Evolutionary conservation across 2,113 vertebrate species (phyloP), one percentile per base, ranked within the genome.

Genomic region (Strix uralensis): DNA sequence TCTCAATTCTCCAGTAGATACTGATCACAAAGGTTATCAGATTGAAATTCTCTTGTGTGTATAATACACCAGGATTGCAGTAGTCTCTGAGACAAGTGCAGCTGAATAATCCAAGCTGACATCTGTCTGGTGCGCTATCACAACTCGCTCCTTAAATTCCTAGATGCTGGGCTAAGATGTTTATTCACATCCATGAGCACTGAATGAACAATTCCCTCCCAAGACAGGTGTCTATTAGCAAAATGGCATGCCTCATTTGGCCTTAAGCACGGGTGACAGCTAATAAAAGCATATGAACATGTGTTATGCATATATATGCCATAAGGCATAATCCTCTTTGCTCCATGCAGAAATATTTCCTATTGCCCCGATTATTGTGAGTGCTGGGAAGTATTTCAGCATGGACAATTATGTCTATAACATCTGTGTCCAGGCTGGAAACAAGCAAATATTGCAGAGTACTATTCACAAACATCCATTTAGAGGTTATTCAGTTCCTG

Each of bases 41-140:
- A 83, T 20, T 51, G 54, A 84, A 71, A 84, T 94, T 94, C 59
- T 79, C 34, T 62, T 75, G 30, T 61, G 44, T 65, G 34, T 78
- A 21, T 58, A 72, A 69, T 32, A 81, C n/a, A 61, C 27, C 32
- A 69, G 77, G 30, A 72, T 44, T 94, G 34, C 54, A 94, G 61
- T 7, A 57, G 83, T 52, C 61, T 93, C 47, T 47, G 61, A 87
- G 77, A 92, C 34, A 85, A 96, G 32, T 54, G 42, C 46, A 94
- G 69, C 61, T 94, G 94, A 91, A 91, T 97, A 87, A 96, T 96
- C 59, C 29, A 86, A 94, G 66, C 25, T 94, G 92, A 96, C 94
- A 94, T 75, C 73, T 96, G 83, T 89, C 91, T 89, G 77, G 66
- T 89, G 61, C 54, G 34, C 91, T 89, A 93, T 82, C 86, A 88